Evolutionary conservation across 1,140 invertebrate genomes (phyloP).

Genomic region (Pteromalus puparum): DNA sequence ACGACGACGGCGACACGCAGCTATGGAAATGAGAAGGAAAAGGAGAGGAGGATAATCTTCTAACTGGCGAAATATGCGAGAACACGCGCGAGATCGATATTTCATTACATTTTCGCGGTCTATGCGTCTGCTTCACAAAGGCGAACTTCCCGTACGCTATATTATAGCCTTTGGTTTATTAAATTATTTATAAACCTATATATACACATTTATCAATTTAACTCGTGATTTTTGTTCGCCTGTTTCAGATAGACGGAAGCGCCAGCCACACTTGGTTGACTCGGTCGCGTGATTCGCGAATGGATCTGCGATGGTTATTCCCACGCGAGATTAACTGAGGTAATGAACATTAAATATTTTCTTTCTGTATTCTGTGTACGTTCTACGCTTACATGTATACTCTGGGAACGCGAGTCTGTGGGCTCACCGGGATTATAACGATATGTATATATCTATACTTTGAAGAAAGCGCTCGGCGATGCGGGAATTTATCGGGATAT

Average conservation of each 20-base stretch:
- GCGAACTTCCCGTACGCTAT: background rate
- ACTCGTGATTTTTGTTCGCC: background rate
- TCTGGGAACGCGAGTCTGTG: too few species aligned
- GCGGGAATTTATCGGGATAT: background rate
- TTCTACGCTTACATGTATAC: too few species aligned
- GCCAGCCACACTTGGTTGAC: background rate
- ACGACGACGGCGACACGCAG: background rate
- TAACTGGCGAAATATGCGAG: background rate
- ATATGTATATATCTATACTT: background rate
- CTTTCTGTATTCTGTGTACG: background rate
- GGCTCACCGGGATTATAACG: background rate
- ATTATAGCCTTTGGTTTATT: background rate
- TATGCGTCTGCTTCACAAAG: background rate
- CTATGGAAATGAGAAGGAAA: background rate
- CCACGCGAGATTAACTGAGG: conserved; percentile 39
- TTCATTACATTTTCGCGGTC: conserved; percentile 12
- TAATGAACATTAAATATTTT: conserved; percentile 16
- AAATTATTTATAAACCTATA: background rate
- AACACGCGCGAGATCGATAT: conserved; percentile 20
- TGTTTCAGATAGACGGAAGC: conserved; percentile 35
- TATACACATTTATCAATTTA: background rate
- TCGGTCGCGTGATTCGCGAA: conserved; percentile 22
- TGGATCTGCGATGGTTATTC: conserved; percentile 26
- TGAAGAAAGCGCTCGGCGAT: background rate
- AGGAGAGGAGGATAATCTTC: conserved; percentile 3